These are phyloP conservation scores for Epirrhoe tristata DNA, from an alignment of 2,888 invertebrate genomes.

Conservation along the genomic window DNA sequence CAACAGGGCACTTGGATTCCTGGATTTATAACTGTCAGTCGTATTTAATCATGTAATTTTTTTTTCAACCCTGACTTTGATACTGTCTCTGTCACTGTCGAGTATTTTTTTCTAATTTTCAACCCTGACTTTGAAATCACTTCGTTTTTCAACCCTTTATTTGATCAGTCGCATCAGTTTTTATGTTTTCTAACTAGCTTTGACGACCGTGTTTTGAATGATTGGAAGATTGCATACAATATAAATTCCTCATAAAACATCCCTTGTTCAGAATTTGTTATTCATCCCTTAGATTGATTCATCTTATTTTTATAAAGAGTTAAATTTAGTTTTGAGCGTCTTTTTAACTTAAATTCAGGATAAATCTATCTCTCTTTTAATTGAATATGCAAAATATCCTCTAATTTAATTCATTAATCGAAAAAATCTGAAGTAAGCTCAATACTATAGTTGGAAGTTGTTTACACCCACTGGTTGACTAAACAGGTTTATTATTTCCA, in stretches of 20 bases:
- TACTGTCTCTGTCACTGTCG: no score
- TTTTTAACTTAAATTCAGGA: not conserved
- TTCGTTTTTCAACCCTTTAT: no score
- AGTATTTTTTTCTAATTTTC: not conserved
- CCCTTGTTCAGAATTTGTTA: no score
- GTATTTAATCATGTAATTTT: not conserved
- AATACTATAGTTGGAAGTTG: not conserved
- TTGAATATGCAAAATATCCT: not conserved
- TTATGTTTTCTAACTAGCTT: not conserved
- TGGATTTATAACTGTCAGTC: constrained; percentile 1
- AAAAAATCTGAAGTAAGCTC: not conserved
- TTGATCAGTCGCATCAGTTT: not conserved
- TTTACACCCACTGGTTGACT: not conserved
- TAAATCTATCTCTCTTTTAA: not conserved
- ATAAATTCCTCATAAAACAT: no score
- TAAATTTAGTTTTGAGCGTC: no score
- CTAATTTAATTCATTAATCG: not conserved
- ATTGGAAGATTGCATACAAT: no score
- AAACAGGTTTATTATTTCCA: constrained; percentile 7
- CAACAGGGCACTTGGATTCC: constrained; percentile 26
- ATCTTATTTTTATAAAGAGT: no score
- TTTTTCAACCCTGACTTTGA: no score
- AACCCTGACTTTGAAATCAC: not conserved
- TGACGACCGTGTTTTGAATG: no score
- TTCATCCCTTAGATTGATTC: no score